These are phyloP conservation scores for Paradisaea rubra DNA, from an alignment of 2,113 vertebrate species.

Conservation along the genomic window DNA sequence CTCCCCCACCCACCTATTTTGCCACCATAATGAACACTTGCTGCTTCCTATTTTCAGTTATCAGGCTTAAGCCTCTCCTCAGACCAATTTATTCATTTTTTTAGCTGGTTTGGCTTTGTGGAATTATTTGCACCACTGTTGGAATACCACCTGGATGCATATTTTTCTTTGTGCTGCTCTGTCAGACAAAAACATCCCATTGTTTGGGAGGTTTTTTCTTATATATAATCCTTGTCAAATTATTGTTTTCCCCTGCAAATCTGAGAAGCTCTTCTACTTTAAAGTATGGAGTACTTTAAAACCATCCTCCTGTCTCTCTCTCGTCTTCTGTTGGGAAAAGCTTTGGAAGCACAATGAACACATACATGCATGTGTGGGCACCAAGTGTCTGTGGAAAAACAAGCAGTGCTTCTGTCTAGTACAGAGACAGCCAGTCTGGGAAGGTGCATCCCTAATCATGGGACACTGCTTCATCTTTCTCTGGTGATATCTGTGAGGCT, in stretches of 20 bases:
- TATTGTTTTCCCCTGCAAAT: neutral
- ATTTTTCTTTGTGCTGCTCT: neutral
- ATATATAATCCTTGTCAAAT: neutral
- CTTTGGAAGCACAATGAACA: neutral
- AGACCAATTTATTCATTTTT: neutral
- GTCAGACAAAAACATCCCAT: neutral
- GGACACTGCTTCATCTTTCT: neutral
- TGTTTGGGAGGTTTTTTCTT: fast-evolving
- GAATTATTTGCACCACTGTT: neutral
- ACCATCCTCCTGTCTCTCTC: neutral
- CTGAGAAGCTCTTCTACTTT: neutral
- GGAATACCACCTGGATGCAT: neutral
- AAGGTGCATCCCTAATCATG: neutral
- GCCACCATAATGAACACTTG: neutral
- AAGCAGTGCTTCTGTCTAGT: neutral
- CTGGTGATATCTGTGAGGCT: neutral
- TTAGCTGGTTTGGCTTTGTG: neutral
- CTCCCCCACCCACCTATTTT: neutral
- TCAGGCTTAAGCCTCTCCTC: neutral
- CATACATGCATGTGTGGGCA: neutral
- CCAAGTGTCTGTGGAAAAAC: neutral
- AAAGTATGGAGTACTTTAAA: neutral
- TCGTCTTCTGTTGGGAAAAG: neutral
- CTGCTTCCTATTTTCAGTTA: neutral
- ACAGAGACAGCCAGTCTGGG: neutral